Base-by-base conservation (phyloP, 1,140 invertebrate species). In the Drosophila nannoptera region DNA sequence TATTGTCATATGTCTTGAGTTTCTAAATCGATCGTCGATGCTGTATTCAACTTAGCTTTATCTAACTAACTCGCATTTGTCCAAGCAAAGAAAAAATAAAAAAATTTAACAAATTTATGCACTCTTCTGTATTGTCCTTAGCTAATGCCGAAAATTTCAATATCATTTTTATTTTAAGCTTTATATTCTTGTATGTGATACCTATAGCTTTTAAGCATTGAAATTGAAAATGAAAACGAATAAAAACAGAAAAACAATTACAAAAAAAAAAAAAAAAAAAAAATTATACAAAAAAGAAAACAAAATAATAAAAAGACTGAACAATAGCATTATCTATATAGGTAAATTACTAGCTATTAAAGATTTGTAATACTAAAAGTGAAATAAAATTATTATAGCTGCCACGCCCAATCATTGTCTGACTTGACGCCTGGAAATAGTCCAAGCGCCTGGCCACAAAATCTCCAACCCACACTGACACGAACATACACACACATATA, bases 111-210 rank as follows among this genome's bases (percentile, higher is more conserved):
- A 73, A 58, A 42, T 64, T 52, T 53, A 66, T 84, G 80, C 75
- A 80, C 73, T 78, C 64, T 71, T 75, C 68, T 84, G 80, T 83
- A 83, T 86, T 73, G 80, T 84, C 81, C 73, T 61, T 74, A 81
- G 69, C 69, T 62, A 56, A 81, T 73, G 35, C 48, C 65, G 71
- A 78, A 54, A 55, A 81, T 63, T 65, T 46, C 48, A 80, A 78
- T 69, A 75, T 81, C 69, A 84, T 86, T 75, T 71, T 84, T 80
- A 84, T 68, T 78, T 84, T 73, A 76, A 83, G 77, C 81, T 53
- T 77, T 75, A 70, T 81, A 78, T 66, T 50, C 45, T 16, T 69
- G 68, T 66, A 70, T 53, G 63, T 65, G 56, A 65, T 70, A 80
- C 69, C 31, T 46, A 12, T 83, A 83, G 73, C 38, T 35, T 52